These are phyloP conservation scores for Micronisus gabar DNA, from an alignment of 2,113 vertebrate species.

Conservation along the genomic window DNA sequence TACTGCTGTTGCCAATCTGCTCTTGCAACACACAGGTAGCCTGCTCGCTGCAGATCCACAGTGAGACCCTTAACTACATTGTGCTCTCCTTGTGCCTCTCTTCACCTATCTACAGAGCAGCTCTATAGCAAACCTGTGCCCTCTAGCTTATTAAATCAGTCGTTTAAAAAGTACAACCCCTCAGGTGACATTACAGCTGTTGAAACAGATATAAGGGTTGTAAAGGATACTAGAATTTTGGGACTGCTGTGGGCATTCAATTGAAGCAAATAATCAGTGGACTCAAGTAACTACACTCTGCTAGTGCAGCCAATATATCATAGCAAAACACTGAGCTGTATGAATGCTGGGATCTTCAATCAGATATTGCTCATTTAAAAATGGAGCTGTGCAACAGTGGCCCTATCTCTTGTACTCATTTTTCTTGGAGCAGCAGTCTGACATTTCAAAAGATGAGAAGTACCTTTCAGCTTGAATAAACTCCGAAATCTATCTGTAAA, in stretches of 20 bases:
- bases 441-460: constrained; percentile 64
- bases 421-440: constrained; percentile 42
- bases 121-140: background rate
- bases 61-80: background rate
- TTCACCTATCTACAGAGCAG: background rate
- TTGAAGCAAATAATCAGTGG: background rate
- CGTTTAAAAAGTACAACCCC: background rate
- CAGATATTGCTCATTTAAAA: constrained; percentile 51
- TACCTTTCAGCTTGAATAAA: constrained; percentile 64
- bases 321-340: background rate
- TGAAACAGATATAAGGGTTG: background rate
- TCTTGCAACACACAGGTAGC: background rate
- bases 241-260: background rate
- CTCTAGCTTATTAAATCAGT: background rate
- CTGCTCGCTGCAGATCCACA: background rate
- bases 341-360: background rate
- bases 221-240: background rate
- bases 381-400: constrained; percentile 36
- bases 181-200: background rate
- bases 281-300: background rate
- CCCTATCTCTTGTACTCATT: constrained; percentile 41
- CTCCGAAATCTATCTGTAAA: constrained; percentile 55
- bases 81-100: background rate
- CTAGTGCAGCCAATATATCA: background rate
- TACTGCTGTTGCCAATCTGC: background rate